Evolutionary conservation across 2,888 invertebrate genomes (phyloP).

Genomic region (Malthinus flaveolus): DNA sequence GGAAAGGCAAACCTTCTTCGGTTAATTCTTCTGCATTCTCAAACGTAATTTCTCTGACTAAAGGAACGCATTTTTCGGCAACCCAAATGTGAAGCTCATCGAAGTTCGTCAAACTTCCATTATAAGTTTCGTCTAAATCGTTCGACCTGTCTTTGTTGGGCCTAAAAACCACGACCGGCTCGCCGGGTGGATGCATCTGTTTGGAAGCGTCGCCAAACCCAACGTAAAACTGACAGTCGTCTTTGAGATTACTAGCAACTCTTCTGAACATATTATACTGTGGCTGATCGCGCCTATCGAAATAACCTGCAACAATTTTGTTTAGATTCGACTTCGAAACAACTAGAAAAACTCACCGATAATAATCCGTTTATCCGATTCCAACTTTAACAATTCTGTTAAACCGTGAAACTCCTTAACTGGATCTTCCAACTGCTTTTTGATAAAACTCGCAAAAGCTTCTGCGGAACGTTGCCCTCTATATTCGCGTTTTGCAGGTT

Average conservation of each 20-base stretch:
- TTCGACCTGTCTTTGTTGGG: conserved; percentile 78
- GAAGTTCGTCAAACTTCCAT: conserved; percentile 72
- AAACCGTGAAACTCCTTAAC: conserved; percentile 76
- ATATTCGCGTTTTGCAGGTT: conserved; percentile 88
- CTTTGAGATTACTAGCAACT: conserved; percentile 85
- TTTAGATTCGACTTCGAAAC: no score
- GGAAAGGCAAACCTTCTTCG: conserved; percentile 97
- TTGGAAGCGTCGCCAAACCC: conserved; percentile 83
- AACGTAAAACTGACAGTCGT: conserved; percentile 93
- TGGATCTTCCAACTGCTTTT: conserved; percentile 86
- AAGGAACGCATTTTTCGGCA: conserved; percentile 90
- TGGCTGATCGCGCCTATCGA: conserved; percentile 77
- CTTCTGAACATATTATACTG: conserved; percentile 80
- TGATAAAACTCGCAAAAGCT: conserved; percentile 86
- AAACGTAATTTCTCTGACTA: conserved; percentile 98
- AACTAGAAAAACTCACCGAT: conserved; percentile 62
- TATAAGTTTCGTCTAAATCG: conserved; percentile 82
- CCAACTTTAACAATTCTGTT: conserved; percentile 73
- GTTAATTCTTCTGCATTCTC: conserved; percentile 99
- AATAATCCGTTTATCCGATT: conserved; percentile 80
- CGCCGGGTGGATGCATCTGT: conserved; percentile 85
- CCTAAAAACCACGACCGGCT: conserved; percentile 81
- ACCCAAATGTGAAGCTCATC: conserved; percentile 91
- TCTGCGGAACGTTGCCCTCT: conserved; percentile 88
- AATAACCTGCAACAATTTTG: conserved; percentile 60